A percentile compares a stretch with the other conserved stretches of the same genome.
These are phyloP conservation scores for Tetranychus urticae DNA, from an alignment of 1,140 invertebrate genomes.

Conservation along the genomic window DNA sequence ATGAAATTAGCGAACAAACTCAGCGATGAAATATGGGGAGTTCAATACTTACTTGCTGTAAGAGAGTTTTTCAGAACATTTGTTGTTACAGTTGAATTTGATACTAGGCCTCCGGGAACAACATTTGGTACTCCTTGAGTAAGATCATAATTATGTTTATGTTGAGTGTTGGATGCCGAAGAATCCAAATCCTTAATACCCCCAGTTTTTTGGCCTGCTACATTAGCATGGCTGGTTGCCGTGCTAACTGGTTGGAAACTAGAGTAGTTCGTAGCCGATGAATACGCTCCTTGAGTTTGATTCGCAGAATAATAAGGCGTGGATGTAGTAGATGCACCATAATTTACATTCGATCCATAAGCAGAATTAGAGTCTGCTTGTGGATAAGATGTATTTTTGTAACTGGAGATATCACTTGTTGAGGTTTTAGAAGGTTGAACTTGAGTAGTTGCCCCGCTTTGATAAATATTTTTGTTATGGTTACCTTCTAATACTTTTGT, in stretches of 20 bases:
- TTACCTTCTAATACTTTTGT: background rate
- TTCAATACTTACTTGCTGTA: background rate
- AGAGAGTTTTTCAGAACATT: conserved; percentile 2
- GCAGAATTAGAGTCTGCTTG: background rate
- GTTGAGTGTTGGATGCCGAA: background rate
- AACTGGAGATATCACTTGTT: background rate
- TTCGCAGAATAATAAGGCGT: background rate
- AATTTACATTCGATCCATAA: background rate
- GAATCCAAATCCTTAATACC: background rate
- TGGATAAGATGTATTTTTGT: background rate
- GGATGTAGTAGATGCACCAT: background rate
- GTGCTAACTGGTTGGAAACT: background rate
- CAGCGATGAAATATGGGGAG: background rate
- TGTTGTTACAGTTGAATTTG: conserved; percentile 1
- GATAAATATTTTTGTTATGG: background rate
- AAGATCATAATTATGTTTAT: background rate
- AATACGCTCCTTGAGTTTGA: background rate
- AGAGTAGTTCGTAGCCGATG: background rate
- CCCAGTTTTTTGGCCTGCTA: background rate
- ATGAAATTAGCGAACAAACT: background rate
- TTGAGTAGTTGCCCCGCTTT: background rate
- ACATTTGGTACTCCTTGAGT: background rate
- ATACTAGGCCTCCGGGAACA: background rate
- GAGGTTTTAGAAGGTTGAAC: background rate
- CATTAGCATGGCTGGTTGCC: background rate